Percentiles rank a stretch among this genome's conserved stretches.
Evolutionary conservation across 2,888 invertebrate genomes (phyloP).

Genomic region (Tetanocera ferruginea): DNA sequence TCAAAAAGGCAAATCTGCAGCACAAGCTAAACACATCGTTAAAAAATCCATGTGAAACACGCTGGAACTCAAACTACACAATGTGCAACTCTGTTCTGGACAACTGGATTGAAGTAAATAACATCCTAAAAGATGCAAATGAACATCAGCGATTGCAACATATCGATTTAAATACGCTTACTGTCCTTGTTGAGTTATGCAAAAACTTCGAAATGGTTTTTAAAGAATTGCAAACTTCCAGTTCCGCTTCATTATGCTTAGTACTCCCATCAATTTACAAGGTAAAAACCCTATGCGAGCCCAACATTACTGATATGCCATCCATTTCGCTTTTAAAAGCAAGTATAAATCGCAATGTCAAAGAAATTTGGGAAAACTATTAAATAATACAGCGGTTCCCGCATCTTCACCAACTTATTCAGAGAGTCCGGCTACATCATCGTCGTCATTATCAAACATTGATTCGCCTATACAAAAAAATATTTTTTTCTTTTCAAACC

Average conservation of each 20-base stretch:
- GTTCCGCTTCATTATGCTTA: not conserved
- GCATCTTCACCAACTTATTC: not conserved
- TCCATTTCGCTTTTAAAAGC: not conserved
- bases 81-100: conserved; percentile 37
- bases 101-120: conserved; percentile 32
- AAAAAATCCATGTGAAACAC: conserved; percentile 40
- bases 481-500: not conserved
- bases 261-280: not conserved
- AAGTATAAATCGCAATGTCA: not conserved
- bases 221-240: not conserved
- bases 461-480: not conserved
- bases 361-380: conserved; percentile 21
- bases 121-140: conserved; percentile 16
- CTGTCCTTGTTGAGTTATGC: conserved; percentile 28
- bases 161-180: conserved; percentile 32
- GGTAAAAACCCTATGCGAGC: not conserved
- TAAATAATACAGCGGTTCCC: not conserved
- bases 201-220: conserved; percentile 38
- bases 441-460: not conserved
- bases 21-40: conserved; percentile 39
- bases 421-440: not conserved
- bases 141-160: conserved; percentile 26
- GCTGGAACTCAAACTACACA: conserved; percentile 43
- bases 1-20: conserved; percentile 46
- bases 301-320: not conserved